A percentile compares a stretch with the other conserved stretches of the same genome.
These are phyloP conservation scores for rat (Rattus norvegicus) DNA, from an alignment of 2,113 vertebrate species.

Conservation along the genomic window DNA sequence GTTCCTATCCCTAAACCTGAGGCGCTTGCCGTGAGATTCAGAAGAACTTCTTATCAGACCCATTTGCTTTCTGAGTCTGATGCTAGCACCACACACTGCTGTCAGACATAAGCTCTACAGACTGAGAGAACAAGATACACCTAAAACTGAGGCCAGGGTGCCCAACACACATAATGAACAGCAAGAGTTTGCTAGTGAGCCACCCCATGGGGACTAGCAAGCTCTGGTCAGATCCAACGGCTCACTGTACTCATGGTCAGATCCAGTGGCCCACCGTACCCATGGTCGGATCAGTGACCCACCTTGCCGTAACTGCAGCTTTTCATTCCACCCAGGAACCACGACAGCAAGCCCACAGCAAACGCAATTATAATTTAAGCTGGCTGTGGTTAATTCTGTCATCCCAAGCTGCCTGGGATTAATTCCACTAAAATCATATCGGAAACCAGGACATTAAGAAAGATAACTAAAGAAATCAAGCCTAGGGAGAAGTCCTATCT, in stretches of 20 bases:
- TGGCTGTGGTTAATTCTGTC: conserved; percentile 53
- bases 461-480: conserved; percentile 28
- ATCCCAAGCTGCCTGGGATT: conserved; percentile 41
- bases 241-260: background rate
- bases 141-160: background rate
- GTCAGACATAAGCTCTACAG: background rate
- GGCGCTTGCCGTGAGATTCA: background rate
- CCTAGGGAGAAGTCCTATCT: background rate
- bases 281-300: background rate
- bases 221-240: background rate
- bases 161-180: background rate
- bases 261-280: background rate
- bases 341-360: background rate
- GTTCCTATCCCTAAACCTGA: background rate
- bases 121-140: background rate
- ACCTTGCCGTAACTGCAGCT: background rate
- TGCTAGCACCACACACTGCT: background rate
- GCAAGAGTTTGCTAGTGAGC: background rate
- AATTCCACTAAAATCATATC: conserved; percentile 54
- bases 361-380: conserved; percentile 56
- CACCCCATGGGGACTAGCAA: background rate
- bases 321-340: background rate
- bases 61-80: background rate
- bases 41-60: background rate
- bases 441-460: conserved; percentile 36